Evolutionary conservation across 2,797 vertebrate species (phyloP).

Genomic region (Lepilemur septentrionalis): DNA sequence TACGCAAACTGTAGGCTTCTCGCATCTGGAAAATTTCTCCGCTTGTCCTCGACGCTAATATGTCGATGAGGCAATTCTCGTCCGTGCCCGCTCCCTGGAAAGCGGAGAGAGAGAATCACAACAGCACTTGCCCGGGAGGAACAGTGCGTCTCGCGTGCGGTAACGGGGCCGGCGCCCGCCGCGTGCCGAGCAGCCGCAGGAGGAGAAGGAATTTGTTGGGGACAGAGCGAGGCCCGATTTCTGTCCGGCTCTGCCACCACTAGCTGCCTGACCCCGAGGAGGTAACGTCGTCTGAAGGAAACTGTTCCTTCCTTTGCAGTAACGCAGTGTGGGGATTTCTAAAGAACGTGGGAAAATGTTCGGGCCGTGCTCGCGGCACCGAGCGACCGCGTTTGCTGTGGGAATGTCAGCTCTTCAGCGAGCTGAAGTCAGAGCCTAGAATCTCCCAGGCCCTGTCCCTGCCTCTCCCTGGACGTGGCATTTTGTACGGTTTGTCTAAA

Average conservation of each 20-base stretch:
- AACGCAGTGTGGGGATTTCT: background rate
- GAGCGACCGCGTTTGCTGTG: background rate
- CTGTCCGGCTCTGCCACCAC: background rate
- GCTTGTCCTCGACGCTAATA: slow-evolving; percentile 88
- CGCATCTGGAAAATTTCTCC: slow-evolving; percentile 87
- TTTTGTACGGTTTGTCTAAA: background rate
- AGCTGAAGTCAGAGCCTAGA: background rate
- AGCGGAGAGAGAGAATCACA: slow-evolving; percentile 13
- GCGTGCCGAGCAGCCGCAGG: background rate
- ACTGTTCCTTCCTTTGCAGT: background rate
- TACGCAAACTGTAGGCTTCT: slow-evolving; percentile 87
- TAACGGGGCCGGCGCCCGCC: background rate
- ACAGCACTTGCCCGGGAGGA: background rate
- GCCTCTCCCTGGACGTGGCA: background rate
- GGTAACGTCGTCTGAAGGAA: background rate
- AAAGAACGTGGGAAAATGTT: background rate
- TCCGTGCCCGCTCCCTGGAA: slow-evolving; percentile 85
- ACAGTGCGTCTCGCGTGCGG: background rate
- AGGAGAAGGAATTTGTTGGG: background rate
- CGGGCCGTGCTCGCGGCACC: background rate
- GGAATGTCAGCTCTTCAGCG: background rate
- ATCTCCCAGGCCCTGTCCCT: background rate
- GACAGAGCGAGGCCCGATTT: background rate
- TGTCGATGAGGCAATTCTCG: slow-evolving; percentile 88
- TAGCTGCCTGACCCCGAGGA: background rate